A percentile compares a stretch with the other conserved stretches of the same genome.
These are phyloP conservation scores for Doryteuthis pealeii DNA, from an alignment of 1,140 invertebrate genomes.

Conservation along the genomic window DNA sequence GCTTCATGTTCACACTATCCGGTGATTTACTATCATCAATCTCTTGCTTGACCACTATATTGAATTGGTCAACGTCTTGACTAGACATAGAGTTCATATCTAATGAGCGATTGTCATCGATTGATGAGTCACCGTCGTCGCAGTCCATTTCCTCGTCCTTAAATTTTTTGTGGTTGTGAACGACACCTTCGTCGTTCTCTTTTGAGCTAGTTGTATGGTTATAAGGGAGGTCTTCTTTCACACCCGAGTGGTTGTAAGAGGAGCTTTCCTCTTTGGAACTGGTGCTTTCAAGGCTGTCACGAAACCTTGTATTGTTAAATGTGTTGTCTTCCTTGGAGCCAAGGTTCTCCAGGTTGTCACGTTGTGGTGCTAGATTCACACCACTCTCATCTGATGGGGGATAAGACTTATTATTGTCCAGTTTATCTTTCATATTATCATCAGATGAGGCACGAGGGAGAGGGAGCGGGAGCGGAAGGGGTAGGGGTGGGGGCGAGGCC, in stretches of 20 bases:
- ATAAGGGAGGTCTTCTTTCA: neutral
- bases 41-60: constrained; percentile 9
- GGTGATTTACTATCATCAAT: neutral
- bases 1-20: neutral
- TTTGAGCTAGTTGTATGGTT: constrained; percentile 2
- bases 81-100: constrained; percentile 11
- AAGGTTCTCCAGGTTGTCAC: neutral
- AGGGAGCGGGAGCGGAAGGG: constrained; percentile 7
- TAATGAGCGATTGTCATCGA: constrained; percentile 7
- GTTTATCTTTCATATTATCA: neutral
- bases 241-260: neutral
- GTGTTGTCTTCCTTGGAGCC: neutral
- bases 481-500: neutral
- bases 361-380: neutral
- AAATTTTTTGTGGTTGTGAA: neutral
- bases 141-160: constrained; percentile 13
- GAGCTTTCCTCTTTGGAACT: constrained; percentile 1
- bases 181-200: constrained; percentile 5
- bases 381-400: neutral
- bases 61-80: constrained; percentile 5
- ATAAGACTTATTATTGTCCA: neutral
- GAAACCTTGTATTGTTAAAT: constrained; percentile 3
- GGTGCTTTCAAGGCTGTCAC: neutral
- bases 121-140: constrained; percentile 2
- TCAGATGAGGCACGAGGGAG: constrained; percentile 16